Evolutionary conservation across 2,797 vertebrate genomes (phyloP).

Genomic region (Periparus ater): DNA sequence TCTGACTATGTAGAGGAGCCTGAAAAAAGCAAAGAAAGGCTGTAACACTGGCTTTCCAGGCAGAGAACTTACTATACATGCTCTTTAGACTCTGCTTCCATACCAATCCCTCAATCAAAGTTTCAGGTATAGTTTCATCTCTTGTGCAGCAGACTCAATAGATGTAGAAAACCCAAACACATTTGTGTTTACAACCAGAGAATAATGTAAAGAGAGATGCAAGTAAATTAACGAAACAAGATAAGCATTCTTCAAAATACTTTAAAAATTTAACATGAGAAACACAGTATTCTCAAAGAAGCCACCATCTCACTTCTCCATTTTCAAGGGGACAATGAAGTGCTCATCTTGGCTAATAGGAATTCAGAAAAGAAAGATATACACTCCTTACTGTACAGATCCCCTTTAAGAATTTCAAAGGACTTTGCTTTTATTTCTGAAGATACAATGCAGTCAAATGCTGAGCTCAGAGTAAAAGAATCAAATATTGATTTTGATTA

Average conservation of each 20-base stretch:
- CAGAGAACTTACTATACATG: not conserved
- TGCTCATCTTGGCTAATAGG: not conserved
- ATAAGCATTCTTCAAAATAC: not conserved
- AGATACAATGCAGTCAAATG: not conserved
- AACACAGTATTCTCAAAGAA: not conserved
- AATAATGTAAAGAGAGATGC: not conserved
- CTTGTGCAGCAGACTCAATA: not conserved
- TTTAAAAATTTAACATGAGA: not conserved
- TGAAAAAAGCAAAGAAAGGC: not conserved
- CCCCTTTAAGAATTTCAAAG: not conserved
- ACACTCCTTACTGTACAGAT: not conserved
- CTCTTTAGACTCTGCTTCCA: not conserved
- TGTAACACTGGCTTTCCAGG: not conserved
- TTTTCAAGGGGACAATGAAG: not conserved
- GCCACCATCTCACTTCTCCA: not conserved
- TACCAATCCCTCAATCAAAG: not conserved
- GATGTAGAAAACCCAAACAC: not conserved
- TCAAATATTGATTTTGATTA: not conserved
- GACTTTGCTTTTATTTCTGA: not conserved
- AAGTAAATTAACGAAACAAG: constrained; percentile 1
- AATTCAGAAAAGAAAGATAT: not conserved
- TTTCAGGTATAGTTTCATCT: not conserved
- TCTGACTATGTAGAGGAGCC: not conserved
- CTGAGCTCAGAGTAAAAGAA: not conserved
- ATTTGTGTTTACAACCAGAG: not conserved